These are phyloP conservation scores for Papilio demoleus DNA, from an alignment of 2,888 invertebrate species.

Conservation along the genomic window DNA sequence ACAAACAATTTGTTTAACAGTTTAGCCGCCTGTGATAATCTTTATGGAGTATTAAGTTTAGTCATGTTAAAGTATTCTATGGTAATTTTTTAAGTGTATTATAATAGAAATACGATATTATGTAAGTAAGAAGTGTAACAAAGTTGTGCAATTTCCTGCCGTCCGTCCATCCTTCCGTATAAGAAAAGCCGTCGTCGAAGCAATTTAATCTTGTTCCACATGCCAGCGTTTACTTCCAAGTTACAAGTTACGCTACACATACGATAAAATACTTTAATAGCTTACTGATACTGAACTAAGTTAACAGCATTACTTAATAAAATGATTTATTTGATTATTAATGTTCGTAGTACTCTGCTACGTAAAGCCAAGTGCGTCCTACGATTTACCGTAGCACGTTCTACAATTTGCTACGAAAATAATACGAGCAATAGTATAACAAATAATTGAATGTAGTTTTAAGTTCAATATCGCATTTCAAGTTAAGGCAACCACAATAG, in stretches of 20 bases:
- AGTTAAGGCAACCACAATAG: background rate
- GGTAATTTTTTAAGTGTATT: no score
- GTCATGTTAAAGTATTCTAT: no score
- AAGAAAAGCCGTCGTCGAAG: conserved; percentile 12
- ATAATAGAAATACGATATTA: background rate
- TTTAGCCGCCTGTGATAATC: no score
- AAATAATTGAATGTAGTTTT: background rate
- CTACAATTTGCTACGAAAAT: background rate
- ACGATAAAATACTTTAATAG: background rate
- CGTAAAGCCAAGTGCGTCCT: no score
- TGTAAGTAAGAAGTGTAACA: background rate
- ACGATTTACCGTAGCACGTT: background rate
- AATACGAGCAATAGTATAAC: background rate
- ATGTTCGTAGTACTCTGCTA: no score
- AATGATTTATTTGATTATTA: no score
- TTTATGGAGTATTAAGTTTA: no score
- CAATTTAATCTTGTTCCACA: conserved; percentile 9
- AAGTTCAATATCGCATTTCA: conserved; percentile 7
- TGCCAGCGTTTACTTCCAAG: background rate
- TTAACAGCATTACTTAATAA: background rate
- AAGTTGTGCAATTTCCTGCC: conserved; percentile 10
- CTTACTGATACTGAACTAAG: background rate
- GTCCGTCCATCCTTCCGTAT: conserved; percentile 13
- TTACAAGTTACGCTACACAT: background rate
- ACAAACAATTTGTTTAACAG: no score